These are phyloP conservation scores for Paracentrotus lividus DNA, from an alignment of 53 echinoderm and acorn worm genomes.

Conservation along the genomic window DNA sequence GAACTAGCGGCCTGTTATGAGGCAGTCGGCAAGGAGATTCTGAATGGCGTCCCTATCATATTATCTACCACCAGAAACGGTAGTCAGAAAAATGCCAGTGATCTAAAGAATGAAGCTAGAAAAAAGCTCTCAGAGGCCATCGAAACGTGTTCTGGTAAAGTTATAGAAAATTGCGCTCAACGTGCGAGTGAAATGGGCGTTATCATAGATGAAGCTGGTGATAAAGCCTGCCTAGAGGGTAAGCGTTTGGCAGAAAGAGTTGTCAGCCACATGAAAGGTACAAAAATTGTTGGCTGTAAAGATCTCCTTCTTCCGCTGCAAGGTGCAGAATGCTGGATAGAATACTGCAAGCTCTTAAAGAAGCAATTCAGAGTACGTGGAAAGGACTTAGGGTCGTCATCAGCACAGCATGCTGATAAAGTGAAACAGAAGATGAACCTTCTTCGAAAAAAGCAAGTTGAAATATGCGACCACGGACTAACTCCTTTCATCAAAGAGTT, in stretches of 20 bases:
- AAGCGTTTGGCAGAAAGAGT: constrained; percentile 46
- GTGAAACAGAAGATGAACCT: constrained; percentile 53
- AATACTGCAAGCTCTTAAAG: constrained; percentile 50
- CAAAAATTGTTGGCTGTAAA: constrained; percentile 19
- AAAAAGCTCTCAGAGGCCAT: constrained; percentile 38
- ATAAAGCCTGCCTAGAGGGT: constrained; percentile 57
- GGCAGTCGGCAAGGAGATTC: constrained; percentile 57
- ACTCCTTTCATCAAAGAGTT: constrained; percentile 58
- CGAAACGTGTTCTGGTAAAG: neutral
- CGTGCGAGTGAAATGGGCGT: too few species aligned
- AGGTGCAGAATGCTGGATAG: constrained; percentile 68
- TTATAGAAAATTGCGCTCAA: too few species aligned
- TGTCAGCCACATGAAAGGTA: constrained; percentile 8
- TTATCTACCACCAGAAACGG: constrained; percentile 35
- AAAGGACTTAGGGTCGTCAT: too few species aligned
- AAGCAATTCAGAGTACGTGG: constrained; percentile 61
- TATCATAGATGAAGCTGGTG: neutral
- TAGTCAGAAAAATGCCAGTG: constrained; percentile 36
- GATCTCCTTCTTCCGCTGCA: constrained; percentile 74
- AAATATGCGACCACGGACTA: constrained; percentile 10
- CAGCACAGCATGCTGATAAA: constrained; percentile 56
- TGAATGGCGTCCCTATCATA: constrained; percentile 41
- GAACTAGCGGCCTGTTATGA: constrained; percentile 42
- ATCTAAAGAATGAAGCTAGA: too few species aligned
- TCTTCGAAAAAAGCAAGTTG: constrained; percentile 62